phyloP scores from a whole-genome alignment of 2,113 vertebrate genomes.

The Ammospiza nelsoni region DNA sequence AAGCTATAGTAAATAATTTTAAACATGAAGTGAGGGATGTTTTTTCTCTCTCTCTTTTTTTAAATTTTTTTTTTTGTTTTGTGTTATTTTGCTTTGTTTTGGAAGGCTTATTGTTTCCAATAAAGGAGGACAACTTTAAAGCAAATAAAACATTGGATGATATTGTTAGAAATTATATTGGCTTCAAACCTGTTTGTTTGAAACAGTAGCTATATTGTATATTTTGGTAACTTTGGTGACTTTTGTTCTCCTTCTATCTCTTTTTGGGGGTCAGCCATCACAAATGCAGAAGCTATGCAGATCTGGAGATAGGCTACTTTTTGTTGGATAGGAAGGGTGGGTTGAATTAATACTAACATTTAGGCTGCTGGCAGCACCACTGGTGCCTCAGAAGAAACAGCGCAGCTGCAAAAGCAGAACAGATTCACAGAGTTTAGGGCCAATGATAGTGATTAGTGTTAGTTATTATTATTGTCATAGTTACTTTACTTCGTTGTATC shows the following conservation, averaged over 20 bases:
- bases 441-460: neutral
- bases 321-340: slow-evolving; percentile 26
- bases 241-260: slow-evolving; percentile 9
- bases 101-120: neutral
- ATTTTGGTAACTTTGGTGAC: slow-evolving; percentile 24
- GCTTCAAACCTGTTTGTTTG: slow-evolving; percentile 13
- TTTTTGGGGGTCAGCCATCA: slow-evolving; percentile 47
- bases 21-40: rapidly evolving
- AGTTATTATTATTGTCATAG: neutral
- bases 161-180: slow-evolving; percentile 10
- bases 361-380: neutral
- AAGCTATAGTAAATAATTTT: slow-evolving; percentile 55
- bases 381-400: neutral
- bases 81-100: neutral
- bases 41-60: too few relatives aligned
- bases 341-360: slow-evolving; percentile 11
- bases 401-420: slow-evolving; percentile 35
- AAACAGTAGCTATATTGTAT: slow-evolving; percentile 47
- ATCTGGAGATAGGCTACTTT: slow-evolving; percentile 11
- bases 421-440: neutral
- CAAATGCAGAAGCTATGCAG: slow-evolving; percentile 46
- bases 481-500: neutral
- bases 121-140: neutral
- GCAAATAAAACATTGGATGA: neutral
- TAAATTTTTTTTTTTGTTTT: neutral